Base-by-base conservation (phyloP, 2,888 invertebrate genomes). In the Labia minor region DNA sequence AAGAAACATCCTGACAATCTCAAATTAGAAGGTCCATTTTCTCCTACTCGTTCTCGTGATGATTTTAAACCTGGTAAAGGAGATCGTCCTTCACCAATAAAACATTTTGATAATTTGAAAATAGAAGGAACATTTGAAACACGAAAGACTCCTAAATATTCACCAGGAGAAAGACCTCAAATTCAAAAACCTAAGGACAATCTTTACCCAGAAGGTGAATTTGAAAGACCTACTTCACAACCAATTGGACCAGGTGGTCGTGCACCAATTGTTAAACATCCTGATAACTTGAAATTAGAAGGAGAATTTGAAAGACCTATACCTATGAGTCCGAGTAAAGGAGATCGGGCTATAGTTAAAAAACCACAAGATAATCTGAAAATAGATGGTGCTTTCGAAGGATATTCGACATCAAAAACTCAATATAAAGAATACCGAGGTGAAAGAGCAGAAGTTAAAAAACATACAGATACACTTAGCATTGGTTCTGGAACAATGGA, bases 371-470 rank as follows among this genome's bases (percentile, higher is more conserved):
- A 73, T 68, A 74, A 73, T 65, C 68, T 74, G 0, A 81, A 78
- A 74, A 83, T 88, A 81, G 86, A 87, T 75, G 88, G 88, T 1
- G 82, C 68, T 14, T 70, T 70, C 21, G 67, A 69, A 21, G 70
- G 69, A 10, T 3, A 81, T 82, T 61, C 74, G 80, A 69, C 72
- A 74, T 70, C 68, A 75, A 18, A 73, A 72, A 64, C 77, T 75
- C 68, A 70, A 37, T 70, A 63, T 49, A 68, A 63, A 19, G 61
- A 67, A 6, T 80, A 81, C 10, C 69, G 75, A 64, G 81, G 81
- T 1, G 82, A 81, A 71, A 75, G 81, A 19, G 80, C 80, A 0
- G 79, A 79, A 70, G 75, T 80, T 18, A 78, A 76, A 67, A 78
- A 76, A 67, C 81, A 81, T 71, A 78, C 81, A 70, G 82, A 82